Evolutionary conservation across 2,113 vertebrate genomes (phyloP).

Genomic region (Brachyistius frenatus): DNA sequence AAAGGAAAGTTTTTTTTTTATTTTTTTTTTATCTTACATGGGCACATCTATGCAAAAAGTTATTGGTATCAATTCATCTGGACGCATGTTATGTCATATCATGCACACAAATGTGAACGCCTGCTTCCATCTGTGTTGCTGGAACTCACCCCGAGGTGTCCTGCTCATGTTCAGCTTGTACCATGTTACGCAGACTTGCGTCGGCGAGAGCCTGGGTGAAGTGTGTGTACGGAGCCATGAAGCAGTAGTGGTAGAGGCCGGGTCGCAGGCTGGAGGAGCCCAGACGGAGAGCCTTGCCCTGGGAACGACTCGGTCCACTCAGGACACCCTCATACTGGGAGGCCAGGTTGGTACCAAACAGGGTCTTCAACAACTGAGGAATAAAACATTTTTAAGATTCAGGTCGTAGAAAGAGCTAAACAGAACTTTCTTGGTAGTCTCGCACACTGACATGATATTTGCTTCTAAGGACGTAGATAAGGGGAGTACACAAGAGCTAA

Average conservation of each 20-base stretch:
- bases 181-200: slow-evolving; percentile 96
- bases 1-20: not conserved
- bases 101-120: no score
- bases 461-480: not conserved
- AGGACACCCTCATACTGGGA: slow-evolving; percentile 92
- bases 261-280: slow-evolving; percentile 93
- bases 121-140: not conserved
- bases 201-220: slow-evolving; percentile 98
- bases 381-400: not conserved
- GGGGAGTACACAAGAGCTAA: not conserved
- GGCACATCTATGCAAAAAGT: not conserved
- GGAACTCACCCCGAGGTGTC: slow-evolving; percentile 90
- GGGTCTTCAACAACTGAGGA: slow-evolving; percentile 91
- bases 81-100: no score
- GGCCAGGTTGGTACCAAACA: slow-evolving; percentile 97
- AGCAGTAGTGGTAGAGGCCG: slow-evolving; percentile 97
- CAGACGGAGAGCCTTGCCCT: slow-evolving; percentile 92
- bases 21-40: not conserved
- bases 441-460: not conserved
- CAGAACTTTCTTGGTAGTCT: not conserved
- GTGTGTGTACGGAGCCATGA: slow-evolving; percentile 99
- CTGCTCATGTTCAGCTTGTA: slow-evolving; percentile 93
- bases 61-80: no score
- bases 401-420: not conserved
- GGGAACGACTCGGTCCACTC: slow-evolving; percentile 90